A percentile compares a stretch with the other conserved stretches of the same genome.
Conservation (phyloP, 2,888 invertebrate species). For the Caenorhabditis wallacei region DNA sequence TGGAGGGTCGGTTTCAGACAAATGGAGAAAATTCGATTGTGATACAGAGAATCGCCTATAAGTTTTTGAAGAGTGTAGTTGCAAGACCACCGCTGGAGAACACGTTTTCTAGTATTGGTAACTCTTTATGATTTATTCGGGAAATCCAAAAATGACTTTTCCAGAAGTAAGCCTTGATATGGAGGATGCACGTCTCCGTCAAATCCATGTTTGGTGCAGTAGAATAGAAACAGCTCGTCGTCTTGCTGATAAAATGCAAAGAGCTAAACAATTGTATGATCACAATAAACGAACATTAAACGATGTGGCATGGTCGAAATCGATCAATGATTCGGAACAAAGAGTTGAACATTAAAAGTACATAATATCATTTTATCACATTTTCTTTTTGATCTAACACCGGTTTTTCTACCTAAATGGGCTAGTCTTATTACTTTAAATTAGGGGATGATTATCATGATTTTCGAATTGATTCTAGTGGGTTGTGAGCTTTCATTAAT, state of each 20-base stretch:
- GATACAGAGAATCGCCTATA: conserved; percentile 76
- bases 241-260: conserved; percentile 76
- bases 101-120: conserved; percentile 70
- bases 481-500: not conserved
- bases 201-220: conserved; percentile 73
- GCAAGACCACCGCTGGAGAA: conserved; percentile 69
- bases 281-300: conserved; percentile 78
- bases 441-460: conserved; percentile 22
- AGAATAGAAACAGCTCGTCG: conserved; percentile 73
- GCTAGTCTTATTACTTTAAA: conserved; percentile 42
- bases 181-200: conserved; percentile 61
- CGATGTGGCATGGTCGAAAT: conserved; percentile 64
- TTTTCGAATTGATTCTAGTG: conserved; percentile 11
- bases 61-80: conserved; percentile 68
- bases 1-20: conserved; percentile 62
- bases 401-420: conserved; percentile 33
- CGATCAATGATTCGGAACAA: conserved; percentile 49
- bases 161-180: conserved; percentile 70
- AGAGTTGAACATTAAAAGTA: conserved; percentile 42
- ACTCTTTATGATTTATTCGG: not conserved
- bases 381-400: conserved; percentile 16
- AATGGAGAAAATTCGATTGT: conserved; percentile 75
- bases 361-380: conserved; percentile 31
- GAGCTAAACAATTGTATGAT: conserved; percentile 81
- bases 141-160: conserved; percentile 4